Evolutionary conservation across 2,797 vertebrate species (phyloP).

Genomic region (Dendrocincla tyrannina): DNA sequence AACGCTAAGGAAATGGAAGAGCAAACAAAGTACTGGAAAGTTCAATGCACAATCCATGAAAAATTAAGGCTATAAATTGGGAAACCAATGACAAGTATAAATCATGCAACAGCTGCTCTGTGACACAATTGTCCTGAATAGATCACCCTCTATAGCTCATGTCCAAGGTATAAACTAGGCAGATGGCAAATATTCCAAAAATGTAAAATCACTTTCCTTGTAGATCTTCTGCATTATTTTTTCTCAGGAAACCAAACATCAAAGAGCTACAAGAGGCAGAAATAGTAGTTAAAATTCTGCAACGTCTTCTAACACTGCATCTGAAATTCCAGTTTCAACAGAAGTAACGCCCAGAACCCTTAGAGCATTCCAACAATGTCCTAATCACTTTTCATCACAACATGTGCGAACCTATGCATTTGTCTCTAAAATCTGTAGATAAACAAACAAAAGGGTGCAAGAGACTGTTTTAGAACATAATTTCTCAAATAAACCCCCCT

Average conservation of each 20-base stretch:
- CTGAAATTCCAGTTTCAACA: conserved; percentile 78
- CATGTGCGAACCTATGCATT: conserved; percentile 89
- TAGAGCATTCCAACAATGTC: conserved; percentile 89
- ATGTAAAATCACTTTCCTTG: rapidly evolving
- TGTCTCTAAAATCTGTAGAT: conserved; percentile 88
- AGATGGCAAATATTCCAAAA: not conserved
- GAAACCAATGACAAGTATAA: not conserved
- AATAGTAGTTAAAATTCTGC: conserved; percentile 88
- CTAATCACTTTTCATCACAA: conserved; percentile 95
- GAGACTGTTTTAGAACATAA: not conserved
- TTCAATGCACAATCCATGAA: not conserved
- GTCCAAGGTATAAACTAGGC: not conserved
- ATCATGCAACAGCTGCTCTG: not conserved
- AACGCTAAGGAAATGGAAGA: not conserved
- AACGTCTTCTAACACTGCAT: conserved; percentile 90
- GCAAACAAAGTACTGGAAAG: not conserved
- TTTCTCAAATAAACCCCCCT: not conserved
- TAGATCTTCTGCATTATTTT: not conserved
- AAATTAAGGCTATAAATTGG: not conserved
- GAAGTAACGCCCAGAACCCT: conserved; percentile 74
- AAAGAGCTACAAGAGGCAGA: not conserved
- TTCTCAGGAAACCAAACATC: not conserved
- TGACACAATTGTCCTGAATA: rapidly evolving
- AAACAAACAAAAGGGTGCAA: not conserved
- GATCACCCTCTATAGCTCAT: not conserved